phyloP scores from a whole-genome alignment of 2,113 vertebrate genomes.

The Machaerirhynchus nigripectus region DNA sequence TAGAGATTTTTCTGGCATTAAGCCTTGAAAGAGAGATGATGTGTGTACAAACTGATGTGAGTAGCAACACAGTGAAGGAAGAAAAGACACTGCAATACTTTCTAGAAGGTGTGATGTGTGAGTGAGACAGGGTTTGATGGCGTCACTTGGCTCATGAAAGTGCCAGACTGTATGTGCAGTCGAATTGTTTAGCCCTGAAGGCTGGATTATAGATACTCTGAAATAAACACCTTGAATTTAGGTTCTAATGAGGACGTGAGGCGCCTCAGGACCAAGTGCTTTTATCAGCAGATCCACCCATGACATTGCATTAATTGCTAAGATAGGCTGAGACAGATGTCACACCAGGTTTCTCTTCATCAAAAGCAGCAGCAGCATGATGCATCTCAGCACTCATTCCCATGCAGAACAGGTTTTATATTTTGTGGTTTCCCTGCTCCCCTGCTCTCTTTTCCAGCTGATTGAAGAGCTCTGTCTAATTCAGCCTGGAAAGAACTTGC shows the following conservation, averaged over 20 bases:
- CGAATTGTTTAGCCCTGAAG: neutral
- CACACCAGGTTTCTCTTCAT: neutral
- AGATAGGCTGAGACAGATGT: neutral
- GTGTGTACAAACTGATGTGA: neutral
- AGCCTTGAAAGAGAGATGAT: neutral
- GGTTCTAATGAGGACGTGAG: neutral
- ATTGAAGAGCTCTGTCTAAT: neutral
- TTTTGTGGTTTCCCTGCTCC: neutral
- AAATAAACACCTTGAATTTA: conserved; percentile 1
- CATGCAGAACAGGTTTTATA: neutral
- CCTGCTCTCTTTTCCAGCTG: neutral
- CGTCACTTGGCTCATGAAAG: neutral
- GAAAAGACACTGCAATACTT: neutral
- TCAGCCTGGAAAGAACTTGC: neutral
- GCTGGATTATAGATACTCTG: neutral
- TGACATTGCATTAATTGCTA: neutral
- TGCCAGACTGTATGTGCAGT: neutral
- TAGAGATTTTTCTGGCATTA: neutral
- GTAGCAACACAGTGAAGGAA: neutral
- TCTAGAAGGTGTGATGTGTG: neutral
- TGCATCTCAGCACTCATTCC: neutral
- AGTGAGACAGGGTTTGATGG: neutral
- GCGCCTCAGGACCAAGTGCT: neutral
- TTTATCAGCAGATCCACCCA: conserved; percentile 8
- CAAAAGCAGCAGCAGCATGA: neutral